Percentiles rank a stretch among this genome's conserved stretches.
Evolutionary conservation across 2,888 invertebrate genomes (phyloP).

Genomic region (Pasiphila rectangulata): DNA sequence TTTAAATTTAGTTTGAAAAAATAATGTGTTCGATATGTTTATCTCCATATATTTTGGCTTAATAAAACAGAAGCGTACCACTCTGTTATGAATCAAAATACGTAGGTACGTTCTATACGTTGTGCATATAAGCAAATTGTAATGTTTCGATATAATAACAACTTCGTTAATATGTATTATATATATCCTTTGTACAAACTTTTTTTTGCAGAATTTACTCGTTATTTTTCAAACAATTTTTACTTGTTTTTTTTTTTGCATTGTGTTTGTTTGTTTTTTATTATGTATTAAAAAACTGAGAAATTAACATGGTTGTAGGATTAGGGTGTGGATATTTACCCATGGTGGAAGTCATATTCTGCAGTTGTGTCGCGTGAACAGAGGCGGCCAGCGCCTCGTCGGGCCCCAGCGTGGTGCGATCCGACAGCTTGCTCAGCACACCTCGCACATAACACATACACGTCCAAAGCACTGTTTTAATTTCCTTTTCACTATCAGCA

Average conservation of each 20-base stretch:
- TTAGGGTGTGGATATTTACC: slow-evolving; percentile 64
- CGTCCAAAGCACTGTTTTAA: slow-evolving; percentile 61
- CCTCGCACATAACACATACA: slow-evolving; percentile 70
- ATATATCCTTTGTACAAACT: no score
- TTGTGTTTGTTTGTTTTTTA: background rate
- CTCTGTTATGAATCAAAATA: no score
- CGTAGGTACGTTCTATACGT: no score
- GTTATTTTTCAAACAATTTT: no score
- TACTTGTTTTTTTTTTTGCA: background rate
- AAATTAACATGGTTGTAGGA: no score
- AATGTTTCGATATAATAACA: no score
- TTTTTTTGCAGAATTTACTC: no score
- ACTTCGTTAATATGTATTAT: no score
- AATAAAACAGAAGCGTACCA: no score
- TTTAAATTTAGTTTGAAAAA: background rate
- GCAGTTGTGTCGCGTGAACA: slow-evolving; percentile 65
- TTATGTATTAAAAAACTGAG: no score
- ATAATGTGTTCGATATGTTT: background rate
- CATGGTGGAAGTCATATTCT: slow-evolving; percentile 79
- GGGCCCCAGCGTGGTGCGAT: slow-evolving; percentile 68
- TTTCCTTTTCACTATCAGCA: slow-evolving; percentile 68
- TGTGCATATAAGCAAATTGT: no score
- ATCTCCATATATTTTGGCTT: no score
- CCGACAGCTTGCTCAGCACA: slow-evolving; percentile 70
- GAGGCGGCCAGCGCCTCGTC: slow-evolving; percentile 71